Base-by-base conservation (phyloP, 2,888 invertebrate species). In the Nesidiocoris tenuis region DNA sequence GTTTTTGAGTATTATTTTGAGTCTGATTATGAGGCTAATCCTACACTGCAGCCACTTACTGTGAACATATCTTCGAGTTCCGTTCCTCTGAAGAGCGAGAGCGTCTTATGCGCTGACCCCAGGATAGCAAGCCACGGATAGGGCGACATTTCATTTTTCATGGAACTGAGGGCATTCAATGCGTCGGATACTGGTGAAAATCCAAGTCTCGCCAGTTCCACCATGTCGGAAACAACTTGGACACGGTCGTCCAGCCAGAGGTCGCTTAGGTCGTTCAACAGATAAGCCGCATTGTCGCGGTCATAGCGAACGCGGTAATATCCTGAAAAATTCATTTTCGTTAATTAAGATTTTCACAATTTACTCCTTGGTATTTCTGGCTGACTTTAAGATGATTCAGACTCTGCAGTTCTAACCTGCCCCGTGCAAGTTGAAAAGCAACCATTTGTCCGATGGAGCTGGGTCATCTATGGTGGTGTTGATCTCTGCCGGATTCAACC, bases 391-490 rank as follows among this genome's bases (percentile, higher is more conserved):
- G n/a, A n/a, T n/a, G n/a, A n/a, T n/a, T n/a, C n/a, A n/a, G n/a
- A n/a, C n/a, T n/a, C n/a, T n/a, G n/a, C n/a, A 17, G 61, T 55
- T 57, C 56, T 72, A 12, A 79, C 79, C 79, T 56, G 79, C 77
- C 54, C 76, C 77, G 75, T 76, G 70, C 9, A 77, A 67, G 59
- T 79, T 79, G 63, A 79, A 71, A 2, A 79, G 71, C 1, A 79
- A 59, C 79, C 79, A 79, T 2, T 77, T 74, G 5, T 75, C 61
- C 3, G 75, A 22, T 0, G 76, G 57, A 2, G 79, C 78, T 1
- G 79, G 77, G 23, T 75, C 77, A 2, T 68, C 61, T n/a, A 79
- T 65, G 5, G 78, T 78, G 1, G 71, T 74, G 56, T 71, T 61
- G 1, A 22, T 9, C 22, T 71, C 63, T 9, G 57, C 55, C 5